Evolutionary conservation across 35 echinoderm and acorn worm genomes (phyloP).

Genomic region (Chiridota heheva): DNA sequence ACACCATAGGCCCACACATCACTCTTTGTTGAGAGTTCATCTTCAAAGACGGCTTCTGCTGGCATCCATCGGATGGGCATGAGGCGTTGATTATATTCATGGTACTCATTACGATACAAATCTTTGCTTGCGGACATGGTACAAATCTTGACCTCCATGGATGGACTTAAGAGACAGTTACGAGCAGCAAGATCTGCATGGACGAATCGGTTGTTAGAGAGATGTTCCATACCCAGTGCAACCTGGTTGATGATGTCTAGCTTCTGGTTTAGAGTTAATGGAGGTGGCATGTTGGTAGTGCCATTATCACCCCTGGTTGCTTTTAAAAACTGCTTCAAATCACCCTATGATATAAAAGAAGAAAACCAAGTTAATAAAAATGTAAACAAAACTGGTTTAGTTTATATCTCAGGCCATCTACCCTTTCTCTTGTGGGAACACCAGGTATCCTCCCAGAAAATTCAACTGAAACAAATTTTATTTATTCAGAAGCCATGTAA

Average conservation of each 20-base stretch:
- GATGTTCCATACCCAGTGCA: conserved; percentile 89
- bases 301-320: conserved; percentile 91
- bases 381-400: too few species aligned
- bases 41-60: conserved; percentile 88
- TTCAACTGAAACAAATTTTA: too few species aligned
- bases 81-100: conserved; percentile 88
- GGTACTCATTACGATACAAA: conserved; percentile 92
- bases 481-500: too few species aligned
- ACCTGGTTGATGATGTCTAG: conserved; percentile 91
- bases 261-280: conserved; percentile 84
- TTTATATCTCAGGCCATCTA: too few species aligned
- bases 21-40: conserved; percentile 94
- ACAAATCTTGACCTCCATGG: conserved; percentile 95
- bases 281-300: conserved; percentile 75
- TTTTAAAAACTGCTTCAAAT: conserved; percentile 90
- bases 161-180: conserved; percentile 92
- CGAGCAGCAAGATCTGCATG: conserved; percentile 91
- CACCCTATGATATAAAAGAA: conserved; percentile 68
- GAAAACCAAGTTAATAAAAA: too few species aligned
- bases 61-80: conserved; percentile 98
- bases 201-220: conserved; percentile 89
- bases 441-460: too few species aligned
- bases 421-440: too few species aligned
- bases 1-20: conserved; percentile 96
- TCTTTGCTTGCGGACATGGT: conserved; percentile 82